Evolutionary conservation across 1,140 invertebrate species (phyloP).

Genomic region (Drosophila ogumai): DNA sequence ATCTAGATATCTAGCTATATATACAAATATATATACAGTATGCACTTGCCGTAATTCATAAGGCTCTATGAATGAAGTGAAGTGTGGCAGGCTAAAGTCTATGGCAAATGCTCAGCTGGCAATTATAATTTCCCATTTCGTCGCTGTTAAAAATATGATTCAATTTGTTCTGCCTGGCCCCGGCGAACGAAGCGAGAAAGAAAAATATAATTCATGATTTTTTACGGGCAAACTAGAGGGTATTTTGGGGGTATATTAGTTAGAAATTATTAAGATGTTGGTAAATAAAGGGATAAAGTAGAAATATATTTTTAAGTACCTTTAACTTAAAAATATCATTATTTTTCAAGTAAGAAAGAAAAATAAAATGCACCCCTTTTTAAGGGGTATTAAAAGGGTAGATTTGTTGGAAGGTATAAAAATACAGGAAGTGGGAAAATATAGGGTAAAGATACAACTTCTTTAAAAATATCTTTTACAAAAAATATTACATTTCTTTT

Average conservation of each 20-base stretch:
- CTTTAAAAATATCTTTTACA: too few species aligned
- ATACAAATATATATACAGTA: conserved; percentile 1
- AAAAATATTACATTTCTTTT: too few species aligned
- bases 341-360: not conserved
- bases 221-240: conserved; percentile 5
- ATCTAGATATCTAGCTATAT: conserved; percentile 2
- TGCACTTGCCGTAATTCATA: conserved; percentile 55
- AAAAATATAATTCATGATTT: conserved; percentile 43
- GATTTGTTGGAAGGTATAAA: too few species aligned
- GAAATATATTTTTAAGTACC: too few species aligned
- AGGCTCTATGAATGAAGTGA: conserved; percentile 71
- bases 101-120: conserved; percentile 70
- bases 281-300: not conserved
- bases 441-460: too few species aligned
- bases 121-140: conserved; percentile 80
- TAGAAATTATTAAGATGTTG: not conserved
- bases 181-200: conserved; percentile 33
- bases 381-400: too few species aligned
- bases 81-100: conserved; percentile 40
- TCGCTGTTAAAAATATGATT: conserved; percentile 78
- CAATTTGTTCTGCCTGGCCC: conserved; percentile 68
- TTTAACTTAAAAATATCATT: not conserved
- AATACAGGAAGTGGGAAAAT: too few species aligned
- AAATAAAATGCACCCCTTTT: too few species aligned
- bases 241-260: not conserved